Conservation (phyloP, 1,140 invertebrate genomes). For the Drusus annulatus region DNA sequence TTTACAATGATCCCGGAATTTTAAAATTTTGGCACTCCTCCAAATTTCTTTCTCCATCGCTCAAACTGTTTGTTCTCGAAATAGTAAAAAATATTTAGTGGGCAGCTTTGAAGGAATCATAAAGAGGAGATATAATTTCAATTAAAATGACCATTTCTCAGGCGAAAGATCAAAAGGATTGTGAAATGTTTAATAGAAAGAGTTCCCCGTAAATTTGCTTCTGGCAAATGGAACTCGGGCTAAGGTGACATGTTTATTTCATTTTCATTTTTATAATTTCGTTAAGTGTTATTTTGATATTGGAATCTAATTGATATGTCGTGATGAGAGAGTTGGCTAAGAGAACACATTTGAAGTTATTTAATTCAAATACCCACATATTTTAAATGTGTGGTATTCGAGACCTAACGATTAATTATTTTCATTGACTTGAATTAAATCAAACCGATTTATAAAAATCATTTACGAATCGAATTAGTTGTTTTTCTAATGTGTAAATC, state of each 20-base stretch:
- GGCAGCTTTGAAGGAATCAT: background rate
- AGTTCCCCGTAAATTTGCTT: background rate
- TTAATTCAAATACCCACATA: too few relatives aligned
- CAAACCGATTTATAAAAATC: too few relatives aligned
- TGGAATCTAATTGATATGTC: background rate
- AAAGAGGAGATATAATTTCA: background rate
- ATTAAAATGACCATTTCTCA: slow-evolving; percentile 34
- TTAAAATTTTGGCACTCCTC: background rate
- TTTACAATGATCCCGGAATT: background rate
- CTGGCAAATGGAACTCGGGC: background rate
- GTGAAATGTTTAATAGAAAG: background rate
- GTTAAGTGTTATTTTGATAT: slow-evolving; percentile 10
- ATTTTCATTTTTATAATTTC: background rate
- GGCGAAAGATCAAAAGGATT: slow-evolving; percentile 22
- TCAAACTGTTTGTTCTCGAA: slow-evolving; percentile 4
- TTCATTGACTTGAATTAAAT: too few relatives aligned
- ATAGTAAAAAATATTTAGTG: slow-evolving; percentile 24
- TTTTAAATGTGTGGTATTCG: too few relatives aligned
- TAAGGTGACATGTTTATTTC: background rate
- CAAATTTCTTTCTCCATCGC: background rate
- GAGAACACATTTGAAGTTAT: too few relatives aligned
- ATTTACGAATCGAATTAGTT: too few relatives aligned
- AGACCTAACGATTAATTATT: too few relatives aligned
- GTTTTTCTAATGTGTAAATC: too few relatives aligned
- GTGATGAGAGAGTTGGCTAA: background rate